phyloP scores from a whole-genome alignment of 2,888 invertebrate genomes.

The Parapristionchus giblindavisi region DNA sequence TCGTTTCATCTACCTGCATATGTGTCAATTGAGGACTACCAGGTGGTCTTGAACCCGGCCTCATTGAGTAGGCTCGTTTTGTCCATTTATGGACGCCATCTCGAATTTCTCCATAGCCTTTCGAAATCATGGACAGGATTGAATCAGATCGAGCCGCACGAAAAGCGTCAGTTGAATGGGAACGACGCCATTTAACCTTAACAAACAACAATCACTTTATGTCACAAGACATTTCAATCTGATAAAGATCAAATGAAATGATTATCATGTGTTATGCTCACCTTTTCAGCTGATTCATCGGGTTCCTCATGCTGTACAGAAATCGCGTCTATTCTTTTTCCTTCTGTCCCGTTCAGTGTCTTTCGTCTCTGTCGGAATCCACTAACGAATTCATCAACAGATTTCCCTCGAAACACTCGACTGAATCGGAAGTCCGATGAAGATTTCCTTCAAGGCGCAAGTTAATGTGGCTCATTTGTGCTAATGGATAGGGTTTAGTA shows the following conservation, averaged over 20 bases:
- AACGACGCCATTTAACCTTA: slow-evolving; percentile 41
- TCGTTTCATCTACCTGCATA: slow-evolving; percentile 20
- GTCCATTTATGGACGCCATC: slow-evolving; percentile 51
- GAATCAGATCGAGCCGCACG: slow-evolving; percentile 53
- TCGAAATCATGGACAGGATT: slow-evolving; percentile 56
- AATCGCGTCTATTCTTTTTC: neutral
- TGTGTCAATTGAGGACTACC: slow-evolving; percentile 38
- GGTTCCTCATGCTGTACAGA: neutral
- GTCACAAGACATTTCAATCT: neutral
- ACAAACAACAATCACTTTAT: neutral
- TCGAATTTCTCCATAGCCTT: slow-evolving; percentile 57
- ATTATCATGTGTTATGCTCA: no score
- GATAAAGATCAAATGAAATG: no score
- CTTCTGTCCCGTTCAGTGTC: slow-evolving; percentile 34
- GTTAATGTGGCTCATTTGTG: no score
- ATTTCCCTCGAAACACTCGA: slow-evolving; percentile 54
- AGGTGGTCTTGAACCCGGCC: slow-evolving; percentile 53
- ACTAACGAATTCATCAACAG: slow-evolving; percentile 53
- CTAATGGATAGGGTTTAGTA: no score
- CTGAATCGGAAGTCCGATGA: slow-evolving; percentile 34
- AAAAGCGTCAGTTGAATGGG: slow-evolving; percentile 55
- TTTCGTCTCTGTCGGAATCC: slow-evolving; percentile 28
- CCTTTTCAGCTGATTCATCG: slow-evolving; percentile 8
- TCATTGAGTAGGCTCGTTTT: slow-evolving; percentile 41
- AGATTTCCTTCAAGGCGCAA: slow-evolving; percentile 6